phyloP scores from a whole-genome alignment of 2,888 invertebrate genomes.

The Cheilosia vulpina region DNA sequence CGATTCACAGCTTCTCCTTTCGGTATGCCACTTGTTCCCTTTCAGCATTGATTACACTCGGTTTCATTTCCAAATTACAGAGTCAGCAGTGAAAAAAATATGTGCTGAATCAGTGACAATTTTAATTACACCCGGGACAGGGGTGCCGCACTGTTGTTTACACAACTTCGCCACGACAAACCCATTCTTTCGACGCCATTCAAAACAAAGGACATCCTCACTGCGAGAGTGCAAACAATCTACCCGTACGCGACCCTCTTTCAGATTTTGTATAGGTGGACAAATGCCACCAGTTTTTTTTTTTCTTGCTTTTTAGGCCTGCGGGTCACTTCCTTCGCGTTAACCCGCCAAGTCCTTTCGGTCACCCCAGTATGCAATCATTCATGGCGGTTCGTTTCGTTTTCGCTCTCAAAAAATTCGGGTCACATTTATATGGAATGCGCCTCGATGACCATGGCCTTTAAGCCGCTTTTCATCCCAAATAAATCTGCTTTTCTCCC shows the following conservation, averaged over 20 bases:
- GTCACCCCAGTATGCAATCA: slow-evolving; percentile 4
- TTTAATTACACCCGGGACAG: slow-evolving; percentile 30
- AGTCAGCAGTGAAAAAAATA: slow-evolving; percentile 6
- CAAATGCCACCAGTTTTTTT: background rate
- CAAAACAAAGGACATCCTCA: slow-evolving; percentile 21
- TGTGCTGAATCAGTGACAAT: slow-evolving; percentile 20
- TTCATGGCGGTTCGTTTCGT: background rate
- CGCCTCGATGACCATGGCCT: slow-evolving; percentile 11
- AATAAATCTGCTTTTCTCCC: background rate
- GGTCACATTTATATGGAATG: slow-evolving; percentile 8
- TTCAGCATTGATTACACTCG: slow-evolving; percentile 21
- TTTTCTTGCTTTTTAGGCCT: background rate
- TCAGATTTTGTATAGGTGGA: background rate
- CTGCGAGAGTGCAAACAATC: slow-evolving; percentile 22
- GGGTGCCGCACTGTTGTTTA: slow-evolving; percentile 14
- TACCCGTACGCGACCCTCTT: background rate
- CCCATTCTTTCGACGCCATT: slow-evolving; percentile 27
- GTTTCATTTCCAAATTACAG: slow-evolving; percentile 6
- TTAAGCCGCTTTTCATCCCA: slow-evolving; percentile 11
- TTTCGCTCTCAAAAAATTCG: background rate
- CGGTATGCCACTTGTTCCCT: slow-evolving; percentile 6
- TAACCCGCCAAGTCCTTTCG: slow-evolving; percentile 3
- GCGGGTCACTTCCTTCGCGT: slow-evolving; percentile 1
- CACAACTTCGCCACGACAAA: background rate
- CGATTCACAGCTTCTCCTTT: background rate